These are phyloP conservation scores for Metaphire vulgaris DNA, from an alignment of 1,140 invertebrate genomes.

Conservation along the genomic window DNA sequence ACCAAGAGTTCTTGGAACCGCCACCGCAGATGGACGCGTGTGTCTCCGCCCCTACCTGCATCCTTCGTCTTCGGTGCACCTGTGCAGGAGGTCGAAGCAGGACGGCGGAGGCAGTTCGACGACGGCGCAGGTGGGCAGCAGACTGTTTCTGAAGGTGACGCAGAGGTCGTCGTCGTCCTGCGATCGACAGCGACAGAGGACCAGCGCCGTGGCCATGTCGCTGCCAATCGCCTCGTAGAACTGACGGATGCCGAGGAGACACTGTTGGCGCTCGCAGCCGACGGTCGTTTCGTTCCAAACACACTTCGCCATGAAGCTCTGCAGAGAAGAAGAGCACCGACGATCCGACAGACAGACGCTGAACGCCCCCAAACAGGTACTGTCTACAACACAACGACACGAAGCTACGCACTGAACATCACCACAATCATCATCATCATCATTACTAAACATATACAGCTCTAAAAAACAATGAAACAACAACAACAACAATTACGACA, in stretches of 20 bases:
- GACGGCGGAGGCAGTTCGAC: conserved; percentile 26
- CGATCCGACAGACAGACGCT: background rate
- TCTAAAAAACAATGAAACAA: too few relatives aligned
- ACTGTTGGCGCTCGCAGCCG: background rate
- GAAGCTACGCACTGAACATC: too few relatives aligned
- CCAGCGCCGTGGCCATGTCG: background rate
- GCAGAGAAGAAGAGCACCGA: background rate
- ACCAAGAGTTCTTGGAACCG: too few relatives aligned
- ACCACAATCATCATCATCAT: too few relatives aligned
- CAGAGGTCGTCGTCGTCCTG: conserved; percentile 8
- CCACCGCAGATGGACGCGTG: too few relatives aligned
- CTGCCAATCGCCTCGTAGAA: background rate
- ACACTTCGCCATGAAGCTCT: background rate
- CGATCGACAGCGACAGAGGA: background rate
- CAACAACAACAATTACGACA: too few relatives aligned
- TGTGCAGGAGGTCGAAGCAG: conserved; percentile 14
- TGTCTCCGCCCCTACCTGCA: conserved; percentile 25
- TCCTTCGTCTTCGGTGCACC: conserved; percentile 16
- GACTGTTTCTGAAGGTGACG: background rate
- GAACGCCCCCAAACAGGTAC: background rate
- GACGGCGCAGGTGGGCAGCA: conserved; percentile 27
- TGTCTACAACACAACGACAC: background rate
- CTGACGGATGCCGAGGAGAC: background rate
- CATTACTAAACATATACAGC: too few relatives aligned
- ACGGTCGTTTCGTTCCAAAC: background rate